phyloP scores from a whole-genome alignment of 2,113 vertebrate genomes.

The Pluvialis apricaria region DNA sequence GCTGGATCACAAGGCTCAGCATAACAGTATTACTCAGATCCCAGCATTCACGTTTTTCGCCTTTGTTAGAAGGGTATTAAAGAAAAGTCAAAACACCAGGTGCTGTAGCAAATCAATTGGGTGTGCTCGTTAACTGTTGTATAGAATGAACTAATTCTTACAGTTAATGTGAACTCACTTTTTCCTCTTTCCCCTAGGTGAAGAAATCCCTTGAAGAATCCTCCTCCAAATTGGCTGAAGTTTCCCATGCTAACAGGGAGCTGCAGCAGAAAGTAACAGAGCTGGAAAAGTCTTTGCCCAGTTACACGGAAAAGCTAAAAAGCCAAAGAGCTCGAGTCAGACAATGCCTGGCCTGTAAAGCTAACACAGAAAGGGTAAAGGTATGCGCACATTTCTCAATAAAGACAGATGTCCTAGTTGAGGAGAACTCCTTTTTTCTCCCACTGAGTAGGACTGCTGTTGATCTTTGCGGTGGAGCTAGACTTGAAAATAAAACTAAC shows the following conservation, averaged over 20 bases:
- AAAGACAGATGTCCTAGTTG: background rate
- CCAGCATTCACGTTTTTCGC: background rate
- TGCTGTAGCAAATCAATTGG: background rate
- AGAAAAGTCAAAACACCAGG: background rate
- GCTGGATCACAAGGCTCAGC: background rate
- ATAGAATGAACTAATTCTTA: background rate
- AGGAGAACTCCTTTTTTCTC: background rate
- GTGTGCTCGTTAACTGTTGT: background rate
- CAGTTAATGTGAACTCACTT: background rate
- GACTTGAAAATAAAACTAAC: background rate
- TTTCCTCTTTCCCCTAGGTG: slow-evolving; percentile 33
- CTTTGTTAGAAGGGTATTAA: background rate
- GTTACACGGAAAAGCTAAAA: slow-evolving; percentile 64
- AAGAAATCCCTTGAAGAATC: slow-evolving; percentile 70
- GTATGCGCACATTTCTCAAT: background rate
- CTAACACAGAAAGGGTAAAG: slow-evolving; percentile 55
- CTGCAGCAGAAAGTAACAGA: slow-evolving; percentile 59
- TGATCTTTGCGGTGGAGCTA: background rate
- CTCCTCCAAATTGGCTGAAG: slow-evolving; percentile 60
- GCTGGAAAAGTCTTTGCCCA: slow-evolving; percentile 48
- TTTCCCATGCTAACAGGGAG: slow-evolving; percentile 67
- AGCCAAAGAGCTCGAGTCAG: slow-evolving; percentile 62
- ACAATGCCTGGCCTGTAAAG: slow-evolving; percentile 38
- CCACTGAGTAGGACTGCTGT: background rate
- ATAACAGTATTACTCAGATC: background rate